phyloP scores from a whole-genome alignment of 2,797 vertebrate species.

The Scolopax bukidnonensis region DNA sequence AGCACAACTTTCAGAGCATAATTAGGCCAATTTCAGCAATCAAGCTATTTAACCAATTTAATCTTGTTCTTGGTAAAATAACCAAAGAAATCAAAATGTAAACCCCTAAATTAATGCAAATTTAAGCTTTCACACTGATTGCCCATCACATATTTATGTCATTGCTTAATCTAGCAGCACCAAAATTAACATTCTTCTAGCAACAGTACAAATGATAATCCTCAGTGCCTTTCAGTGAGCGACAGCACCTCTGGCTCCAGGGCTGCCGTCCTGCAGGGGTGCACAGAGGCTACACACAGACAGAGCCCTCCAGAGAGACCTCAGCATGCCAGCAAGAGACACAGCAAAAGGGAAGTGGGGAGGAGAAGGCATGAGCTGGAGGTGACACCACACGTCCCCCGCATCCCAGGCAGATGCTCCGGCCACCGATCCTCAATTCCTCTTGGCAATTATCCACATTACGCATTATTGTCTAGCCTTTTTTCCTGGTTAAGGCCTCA shows the following conservation, averaged over 20 bases:
- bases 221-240: not conserved
- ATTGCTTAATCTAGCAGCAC: not conserved
- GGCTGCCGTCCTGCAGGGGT: not conserved
- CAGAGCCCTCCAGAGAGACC: not conserved
- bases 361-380: not conserved
- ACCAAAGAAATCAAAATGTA: not conserved
- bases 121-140: not conserved
- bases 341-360: fast-evolving
- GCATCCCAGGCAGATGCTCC: fast-evolving
- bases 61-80: not conserved
- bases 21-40: not conserved
- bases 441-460: not conserved
- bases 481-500: not conserved
- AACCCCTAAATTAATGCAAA: not conserved
- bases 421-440: not conserved
- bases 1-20: not conserved
- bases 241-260: not conserved
- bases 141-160: not conserved
- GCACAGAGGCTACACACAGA: not conserved
- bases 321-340: not conserved
- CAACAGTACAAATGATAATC: not conserved
- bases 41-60: not conserved
- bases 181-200: not conserved
- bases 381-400: not conserved
- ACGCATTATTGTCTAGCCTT: not conserved